Evolutionary conservation across 2,888 invertebrate genomes (phyloP).

Genomic region (Patella depressa): DNA sequence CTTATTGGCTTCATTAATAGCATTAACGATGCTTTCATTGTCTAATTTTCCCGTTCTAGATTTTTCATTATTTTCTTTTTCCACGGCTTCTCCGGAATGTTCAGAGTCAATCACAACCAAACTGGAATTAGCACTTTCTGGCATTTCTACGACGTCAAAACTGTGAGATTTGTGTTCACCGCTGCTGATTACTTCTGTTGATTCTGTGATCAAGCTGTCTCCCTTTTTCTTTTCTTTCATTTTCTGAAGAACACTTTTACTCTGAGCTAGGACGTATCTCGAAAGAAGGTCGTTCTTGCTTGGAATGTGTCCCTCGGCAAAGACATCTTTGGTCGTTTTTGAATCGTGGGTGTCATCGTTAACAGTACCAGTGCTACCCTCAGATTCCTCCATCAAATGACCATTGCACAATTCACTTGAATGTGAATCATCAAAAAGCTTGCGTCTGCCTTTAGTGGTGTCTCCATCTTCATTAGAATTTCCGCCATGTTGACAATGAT

Average conservation of each 20-base stretch:
- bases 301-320: neutral
- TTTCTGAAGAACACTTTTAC: neutral
- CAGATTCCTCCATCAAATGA: slow-evolving; percentile 3
- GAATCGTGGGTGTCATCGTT: neutral
- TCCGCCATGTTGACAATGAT: slow-evolving; percentile 14
- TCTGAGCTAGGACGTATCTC: neutral
- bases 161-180: slow-evolving; percentile 5
- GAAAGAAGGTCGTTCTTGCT: neutral
- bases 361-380: slow-evolving; percentile 7
- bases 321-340: neutral
- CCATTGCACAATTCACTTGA: slow-evolving; percentile 14
- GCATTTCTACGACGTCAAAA: neutral
- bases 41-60: neutral
- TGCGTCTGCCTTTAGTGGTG: neutral
- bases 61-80: neutral
- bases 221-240: neutral
- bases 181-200: neutral
- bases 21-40: neutral
- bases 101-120: slow-evolving; percentile 3
- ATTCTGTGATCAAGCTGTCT: neutral
- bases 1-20: slow-evolving; percentile 1
- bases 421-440: neutral
- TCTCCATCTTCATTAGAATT: neutral
- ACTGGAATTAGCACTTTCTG: slow-evolving; percentile 4
- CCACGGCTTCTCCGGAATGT: neutral